phyloP scores from a whole-genome alignment of 2,888 invertebrate genomes.

The Pherbina coryleti region DNA sequence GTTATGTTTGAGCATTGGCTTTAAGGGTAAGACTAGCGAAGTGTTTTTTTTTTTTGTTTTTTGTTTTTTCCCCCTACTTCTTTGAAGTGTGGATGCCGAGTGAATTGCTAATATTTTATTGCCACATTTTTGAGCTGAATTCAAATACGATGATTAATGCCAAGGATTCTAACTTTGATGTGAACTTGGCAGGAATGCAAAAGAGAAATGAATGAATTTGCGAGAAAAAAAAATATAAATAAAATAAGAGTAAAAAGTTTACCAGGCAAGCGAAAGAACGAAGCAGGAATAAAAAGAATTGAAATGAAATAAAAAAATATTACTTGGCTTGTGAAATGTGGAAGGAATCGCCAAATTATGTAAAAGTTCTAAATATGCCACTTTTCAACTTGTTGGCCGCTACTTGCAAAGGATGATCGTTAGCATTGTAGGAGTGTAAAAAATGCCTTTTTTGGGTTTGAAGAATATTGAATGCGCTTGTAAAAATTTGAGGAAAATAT shows the following conservation, averaged over 20 bases:
- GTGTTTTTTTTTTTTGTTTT: background rate
- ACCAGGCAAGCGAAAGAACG: background rate
- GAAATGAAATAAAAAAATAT: background rate
- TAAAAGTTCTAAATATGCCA: background rate
- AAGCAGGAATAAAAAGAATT: background rate
- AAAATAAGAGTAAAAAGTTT: background rate
- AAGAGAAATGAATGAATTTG: conserved; percentile 21
- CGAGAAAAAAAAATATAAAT: background rate
- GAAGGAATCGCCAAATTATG: background rate
- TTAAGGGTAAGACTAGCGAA: no score
- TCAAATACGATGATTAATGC: conserved; percentile 40
- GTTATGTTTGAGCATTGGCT: background rate
- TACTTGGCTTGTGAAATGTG: background rate
- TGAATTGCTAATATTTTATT: conserved; percentile 32
- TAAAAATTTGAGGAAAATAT: no score
- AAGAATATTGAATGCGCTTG: no score
- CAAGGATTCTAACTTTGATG: conserved; percentile 34
- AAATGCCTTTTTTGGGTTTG: no score
- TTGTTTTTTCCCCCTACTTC: no score
- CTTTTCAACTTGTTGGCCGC: background rate
- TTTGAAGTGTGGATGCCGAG: conserved; percentile 3
- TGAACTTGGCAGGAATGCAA: conserved; percentile 18
- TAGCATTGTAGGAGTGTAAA: no score
- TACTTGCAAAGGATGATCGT: no score
- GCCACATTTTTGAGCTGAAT: conserved; percentile 30